These are phyloP conservation scores for Bos javanicus DNA, from an alignment of 2,113 vertebrate species.

Conservation along the genomic window DNA sequence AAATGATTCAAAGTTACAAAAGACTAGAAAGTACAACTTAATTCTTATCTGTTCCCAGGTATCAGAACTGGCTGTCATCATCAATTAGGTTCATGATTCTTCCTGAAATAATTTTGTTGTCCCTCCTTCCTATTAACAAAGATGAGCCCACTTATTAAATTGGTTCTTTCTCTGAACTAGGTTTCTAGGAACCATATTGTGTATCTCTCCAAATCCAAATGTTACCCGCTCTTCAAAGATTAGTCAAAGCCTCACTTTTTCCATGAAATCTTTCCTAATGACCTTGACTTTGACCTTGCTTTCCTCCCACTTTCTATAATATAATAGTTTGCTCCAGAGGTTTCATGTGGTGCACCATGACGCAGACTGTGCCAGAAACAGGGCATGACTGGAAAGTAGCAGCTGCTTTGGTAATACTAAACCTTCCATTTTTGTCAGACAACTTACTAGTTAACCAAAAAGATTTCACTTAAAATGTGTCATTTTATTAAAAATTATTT, in stretches of 20 bases:
- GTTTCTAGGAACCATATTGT: neutral
- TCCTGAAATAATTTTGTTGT: neutral
- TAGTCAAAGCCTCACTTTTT: neutral
- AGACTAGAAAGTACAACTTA: neutral
- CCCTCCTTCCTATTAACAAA: neutral
- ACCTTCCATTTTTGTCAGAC: neutral
- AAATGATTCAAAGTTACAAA: slow-evolving; percentile 17
- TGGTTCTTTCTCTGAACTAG: neutral
- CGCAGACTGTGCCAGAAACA: neutral
- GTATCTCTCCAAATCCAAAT: neutral
- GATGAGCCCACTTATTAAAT: neutral
- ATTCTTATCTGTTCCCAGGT: neutral
- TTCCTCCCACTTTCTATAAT: neutral
- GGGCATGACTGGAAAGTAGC: neutral
- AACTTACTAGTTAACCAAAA: neutral
- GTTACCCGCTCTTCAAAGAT: neutral
- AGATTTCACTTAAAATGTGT: neutral
- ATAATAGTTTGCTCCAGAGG: neutral
- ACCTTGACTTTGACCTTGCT: neutral
- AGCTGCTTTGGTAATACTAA: neutral
- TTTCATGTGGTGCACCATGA: neutral
- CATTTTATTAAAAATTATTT: neutral
- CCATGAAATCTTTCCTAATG: neutral
- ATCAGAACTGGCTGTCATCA: neutral
- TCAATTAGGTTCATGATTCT: neutral